Evolutionary conservation across 2,888 invertebrate genomes (phyloP).

Genomic region (Halocaridina rubra): DNA sequence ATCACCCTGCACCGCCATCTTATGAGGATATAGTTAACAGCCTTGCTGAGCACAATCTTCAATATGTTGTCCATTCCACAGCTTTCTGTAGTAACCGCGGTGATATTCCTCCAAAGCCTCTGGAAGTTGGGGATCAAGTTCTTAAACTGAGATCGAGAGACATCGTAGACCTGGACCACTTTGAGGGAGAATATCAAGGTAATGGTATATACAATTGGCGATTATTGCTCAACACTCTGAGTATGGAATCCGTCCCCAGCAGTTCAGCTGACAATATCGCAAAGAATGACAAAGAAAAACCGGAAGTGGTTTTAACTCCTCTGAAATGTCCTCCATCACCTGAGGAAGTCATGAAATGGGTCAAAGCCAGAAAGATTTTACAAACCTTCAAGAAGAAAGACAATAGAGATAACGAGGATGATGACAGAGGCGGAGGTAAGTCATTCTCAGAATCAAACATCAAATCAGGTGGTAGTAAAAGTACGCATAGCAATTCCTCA

Average conservation of each 20-base stretch:
- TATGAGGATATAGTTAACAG: slow-evolving; percentile 30
- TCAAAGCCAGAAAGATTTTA: slow-evolving; percentile 39
- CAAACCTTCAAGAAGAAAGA: slow-evolving; percentile 30
- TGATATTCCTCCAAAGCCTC: slow-evolving; percentile 43
- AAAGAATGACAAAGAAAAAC: neutral
- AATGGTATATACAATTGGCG: slow-evolving; percentile 60
- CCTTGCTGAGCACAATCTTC: slow-evolving; percentile 18
- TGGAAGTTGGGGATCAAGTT: slow-evolving; percentile 54
- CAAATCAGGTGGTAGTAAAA: neutral
- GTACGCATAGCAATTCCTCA: neutral
- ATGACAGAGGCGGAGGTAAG: slow-evolving; percentile 1
- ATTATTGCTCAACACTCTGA: slow-evolving; percentile 27
- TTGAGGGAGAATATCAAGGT: slow-evolving; percentile 48
- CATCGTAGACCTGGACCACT: slow-evolving; percentile 44
- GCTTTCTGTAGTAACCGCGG: slow-evolving; percentile 54
- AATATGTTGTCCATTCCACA: slow-evolving; percentile 16
- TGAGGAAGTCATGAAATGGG: slow-evolving; percentile 43
- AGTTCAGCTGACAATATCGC: neutral
- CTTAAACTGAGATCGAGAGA: slow-evolving; percentile 37
- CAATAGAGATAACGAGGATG: slow-evolving; percentile 27
- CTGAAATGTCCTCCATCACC: slow-evolving; percentile 50
- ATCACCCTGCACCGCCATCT: slow-evolving; percentile 43
- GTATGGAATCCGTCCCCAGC: slow-evolving; percentile 19
- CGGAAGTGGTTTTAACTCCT: slow-evolving; percentile 19
- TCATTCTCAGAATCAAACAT: neutral